Percentiles rank a stretch among this genome's conserved stretches.
Evolutionary conservation across 1,140 invertebrate species (phyloP).

Genomic region (Atta cephalotes): DNA sequence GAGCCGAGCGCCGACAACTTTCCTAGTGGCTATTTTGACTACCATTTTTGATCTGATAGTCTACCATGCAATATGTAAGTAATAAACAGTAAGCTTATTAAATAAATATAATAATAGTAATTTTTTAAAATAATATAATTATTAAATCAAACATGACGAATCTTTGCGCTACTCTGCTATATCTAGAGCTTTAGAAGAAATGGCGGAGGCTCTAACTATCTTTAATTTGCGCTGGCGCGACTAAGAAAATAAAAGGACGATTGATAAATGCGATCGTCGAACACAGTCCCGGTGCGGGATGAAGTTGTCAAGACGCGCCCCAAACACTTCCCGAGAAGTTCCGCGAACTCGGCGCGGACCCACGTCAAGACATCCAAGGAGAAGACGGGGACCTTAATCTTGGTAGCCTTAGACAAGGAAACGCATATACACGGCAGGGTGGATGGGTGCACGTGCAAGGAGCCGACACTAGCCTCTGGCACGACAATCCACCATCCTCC

Average conservation of each 20-base stretch:
- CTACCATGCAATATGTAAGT: too few species aligned
- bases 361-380: slow-evolving; percentile 70
- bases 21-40: too few species aligned
- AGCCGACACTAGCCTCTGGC: slow-evolving; percentile 63
- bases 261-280: slow-evolving; percentile 72
- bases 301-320: slow-evolving; percentile 71
- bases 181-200: neutral
- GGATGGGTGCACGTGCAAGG: slow-evolving; percentile 56
- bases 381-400: slow-evolving; percentile 70
- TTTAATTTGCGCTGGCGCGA: slow-evolving; percentile 21
- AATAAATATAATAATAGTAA: too few species aligned
- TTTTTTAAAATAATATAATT: too few species aligned
- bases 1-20: too few species aligned
- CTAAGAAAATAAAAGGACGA: slow-evolving; percentile 12
- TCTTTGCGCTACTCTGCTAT: too few species aligned
- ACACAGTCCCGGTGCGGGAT: slow-evolving; percentile 38
- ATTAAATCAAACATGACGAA: too few species aligned
- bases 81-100: too few species aligned
- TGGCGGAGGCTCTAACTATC: neutral
- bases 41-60: too few species aligned
- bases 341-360: slow-evolving; percentile 71
- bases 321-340: slow-evolving; percentile 72
- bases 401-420: slow-evolving; percentile 65
- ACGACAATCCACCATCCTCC: slow-evolving; percentile 66
- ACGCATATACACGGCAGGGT: slow-evolving; percentile 29